Conservation (phyloP, 2,888 invertebrate genomes). For the Leptinotarsa haldemani region DNA sequence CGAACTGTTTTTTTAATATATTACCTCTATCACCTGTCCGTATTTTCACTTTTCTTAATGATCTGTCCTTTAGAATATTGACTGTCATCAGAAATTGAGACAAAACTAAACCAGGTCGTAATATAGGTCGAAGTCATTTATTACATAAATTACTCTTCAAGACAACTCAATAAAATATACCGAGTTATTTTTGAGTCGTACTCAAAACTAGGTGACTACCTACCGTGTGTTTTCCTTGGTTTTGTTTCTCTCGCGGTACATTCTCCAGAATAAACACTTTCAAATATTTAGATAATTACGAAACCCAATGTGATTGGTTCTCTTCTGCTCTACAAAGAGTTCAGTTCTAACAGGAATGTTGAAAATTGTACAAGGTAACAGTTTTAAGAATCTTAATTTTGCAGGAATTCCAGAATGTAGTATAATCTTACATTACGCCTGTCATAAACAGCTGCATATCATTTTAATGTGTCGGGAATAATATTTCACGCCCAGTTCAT, state of each 20-base stretch:
- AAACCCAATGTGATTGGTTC: background rate
- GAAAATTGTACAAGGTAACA: background rate
- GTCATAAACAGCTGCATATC: conserved; percentile 22
- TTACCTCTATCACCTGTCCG: background rate
- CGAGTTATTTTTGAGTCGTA: conserved; percentile 24
- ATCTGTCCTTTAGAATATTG: background rate
- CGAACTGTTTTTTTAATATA: background rate
- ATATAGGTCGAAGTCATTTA: conserved; percentile 33
- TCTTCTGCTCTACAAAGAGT: background rate
- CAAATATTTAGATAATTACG: conserved; percentile 16
- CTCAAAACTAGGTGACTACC: conserved; percentile 27
- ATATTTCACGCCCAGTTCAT: conserved; percentile 22
- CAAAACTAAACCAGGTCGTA: conserved; percentile 13
- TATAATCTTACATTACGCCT: background rate
- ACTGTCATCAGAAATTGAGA: conserved; percentile 9
- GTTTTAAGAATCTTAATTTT: background rate
- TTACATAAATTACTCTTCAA: conserved; percentile 36
- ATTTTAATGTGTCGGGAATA: background rate
- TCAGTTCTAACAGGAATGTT: background rate
- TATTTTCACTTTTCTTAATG: conserved; percentile 6
- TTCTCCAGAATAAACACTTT: conserved; percentile 9
- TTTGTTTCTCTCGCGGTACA: conserved; percentile 19
- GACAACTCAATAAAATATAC: conserved; percentile 39
- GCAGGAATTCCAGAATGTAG: background rate
- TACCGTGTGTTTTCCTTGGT: conserved; percentile 12